Percentiles rank a stretch among this genome's conserved stretches.
phyloP scores from a whole-genome alignment of 2,113 vertebrate genomes.

The Scopus umbretta region DNA sequence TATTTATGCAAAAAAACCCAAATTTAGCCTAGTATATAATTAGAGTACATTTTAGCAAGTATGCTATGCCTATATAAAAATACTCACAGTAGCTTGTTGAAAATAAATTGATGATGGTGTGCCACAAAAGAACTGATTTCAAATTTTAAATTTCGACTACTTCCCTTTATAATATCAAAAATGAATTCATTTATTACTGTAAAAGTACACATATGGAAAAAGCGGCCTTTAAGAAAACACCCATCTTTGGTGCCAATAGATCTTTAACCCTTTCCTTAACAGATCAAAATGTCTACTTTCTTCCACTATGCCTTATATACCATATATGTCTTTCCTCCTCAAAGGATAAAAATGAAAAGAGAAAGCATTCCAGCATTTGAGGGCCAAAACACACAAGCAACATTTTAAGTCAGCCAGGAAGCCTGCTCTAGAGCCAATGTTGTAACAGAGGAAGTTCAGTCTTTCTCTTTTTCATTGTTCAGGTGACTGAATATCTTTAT shows the following conservation, averaged over 20 bases:
- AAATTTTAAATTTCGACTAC: not conserved
- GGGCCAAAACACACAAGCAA: not conserved
- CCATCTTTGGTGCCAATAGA: not conserved
- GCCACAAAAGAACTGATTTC: not conserved
- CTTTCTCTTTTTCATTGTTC: not conserved
- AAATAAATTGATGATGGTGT: not conserved
- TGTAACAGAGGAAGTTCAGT: not conserved
- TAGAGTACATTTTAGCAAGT: not conserved
- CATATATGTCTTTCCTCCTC: not conserved
- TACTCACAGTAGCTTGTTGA: not conserved
- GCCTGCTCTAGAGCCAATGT: not conserved
- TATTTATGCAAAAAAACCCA: not conserved
- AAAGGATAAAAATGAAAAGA: not conserved
- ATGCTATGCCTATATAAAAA: not conserved
- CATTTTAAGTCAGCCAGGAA: not conserved
- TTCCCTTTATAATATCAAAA: not conserved
- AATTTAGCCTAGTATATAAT: not conserved
- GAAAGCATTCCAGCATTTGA: not conserved
- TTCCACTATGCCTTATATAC: not conserved
- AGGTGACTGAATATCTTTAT: not conserved
- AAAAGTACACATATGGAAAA: not conserved
- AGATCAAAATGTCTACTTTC: not conserved
- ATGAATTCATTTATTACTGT: not conserved
- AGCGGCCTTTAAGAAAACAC: not conserved
- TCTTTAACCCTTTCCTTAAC: not conserved